Evolutionary conservation across 2,797 vertebrate species (phyloP), one percentile per base, ranked within the genome.

Genomic region (Arrhamphus sclerolepis): DNA sequence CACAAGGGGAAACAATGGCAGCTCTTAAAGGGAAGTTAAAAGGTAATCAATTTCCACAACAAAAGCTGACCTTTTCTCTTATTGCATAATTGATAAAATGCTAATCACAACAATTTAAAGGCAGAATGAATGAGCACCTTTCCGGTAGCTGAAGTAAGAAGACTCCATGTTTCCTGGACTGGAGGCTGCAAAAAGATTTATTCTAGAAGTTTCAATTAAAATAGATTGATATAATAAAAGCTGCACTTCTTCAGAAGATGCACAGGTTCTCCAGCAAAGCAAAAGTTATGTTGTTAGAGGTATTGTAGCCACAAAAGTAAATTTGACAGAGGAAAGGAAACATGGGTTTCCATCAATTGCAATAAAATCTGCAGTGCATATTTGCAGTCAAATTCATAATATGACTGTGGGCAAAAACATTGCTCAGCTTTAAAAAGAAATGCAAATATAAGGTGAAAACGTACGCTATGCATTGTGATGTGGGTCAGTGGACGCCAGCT

Each of bases 51-150:
- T 89, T 81, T 74, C 74, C 57, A 72, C 67, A 75, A 11, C 77
- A 77, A 82, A 90, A 66, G 46, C 52, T 85, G 80, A 87, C 85
- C 83, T 89, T 85, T 86, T 69, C 52, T 76, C 68, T 65, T 53
- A 50, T 46, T 53, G 52, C n/a, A 5, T 73, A 70, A 81, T 82
- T 82, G 77, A 84, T 81, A 60, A 86, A 86, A 86, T 78, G 75
- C 62, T 80, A 87, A 89, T 83, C 59, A 70, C 18, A 46, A 52
- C 22, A 48, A 56, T 56, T 56, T 51, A 58, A 20, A 19, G 21
- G 48, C 47, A 57, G 64, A 62, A 66, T 72, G 41, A 76, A 75
- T 63, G 21, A 66, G 59, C 53, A 54, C 48, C 55, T 34, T 66
- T 70, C 31, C 53, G 40, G 61, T 22, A 31, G 59, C 46, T 26